These are phyloP conservation scores for Sebastes wilsoni DNA, from an alignment of 2,797 vertebrate genomes.

Conservation along the genomic window DNA sequence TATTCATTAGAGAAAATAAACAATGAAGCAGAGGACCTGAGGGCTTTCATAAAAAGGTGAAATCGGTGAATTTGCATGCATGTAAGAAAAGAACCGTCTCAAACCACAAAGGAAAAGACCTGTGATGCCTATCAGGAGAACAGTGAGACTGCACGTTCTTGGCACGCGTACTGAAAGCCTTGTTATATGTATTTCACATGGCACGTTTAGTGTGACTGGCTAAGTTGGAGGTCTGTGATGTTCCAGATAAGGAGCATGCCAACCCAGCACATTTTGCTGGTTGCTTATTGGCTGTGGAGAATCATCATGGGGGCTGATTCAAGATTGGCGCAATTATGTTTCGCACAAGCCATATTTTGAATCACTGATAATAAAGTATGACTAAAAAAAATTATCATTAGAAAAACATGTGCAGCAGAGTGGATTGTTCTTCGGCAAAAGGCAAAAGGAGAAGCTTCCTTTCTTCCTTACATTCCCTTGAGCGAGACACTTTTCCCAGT, in stretches of 20 bases:
- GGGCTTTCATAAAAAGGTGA: constrained; percentile 28
- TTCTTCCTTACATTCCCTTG: background rate
- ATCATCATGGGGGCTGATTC: background rate
- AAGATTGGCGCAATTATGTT: background rate
- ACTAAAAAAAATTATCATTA: background rate
- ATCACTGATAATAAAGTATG: background rate
- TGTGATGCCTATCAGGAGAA: constrained; percentile 69
- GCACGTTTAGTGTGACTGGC: constrained; percentile 37
- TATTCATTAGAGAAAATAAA: constrained; percentile 45
- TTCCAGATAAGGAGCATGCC: constrained; percentile 44
- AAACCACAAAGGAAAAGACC: constrained; percentile 19
- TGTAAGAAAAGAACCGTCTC: constrained; percentile 17
- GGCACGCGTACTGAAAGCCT: constrained; percentile 27
- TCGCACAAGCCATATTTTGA: background rate
- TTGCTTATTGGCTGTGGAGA: constrained; percentile 15
- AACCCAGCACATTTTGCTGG: constrained; percentile 39
- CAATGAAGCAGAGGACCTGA: constrained; percentile 5
- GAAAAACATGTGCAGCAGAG: background rate
- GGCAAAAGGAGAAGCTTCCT: background rate
- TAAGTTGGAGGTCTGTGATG: constrained; percentile 46
- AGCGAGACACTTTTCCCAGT: background rate
- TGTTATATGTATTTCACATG: constrained; percentile 44
- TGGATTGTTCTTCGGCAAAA: background rate
- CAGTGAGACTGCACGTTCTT: constrained; percentile 36
- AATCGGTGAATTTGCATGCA: constrained; percentile 61